Conservation (phyloP, 2,113 vertebrate species). For the Rhegmatorhina hoffmannsi region DNA sequence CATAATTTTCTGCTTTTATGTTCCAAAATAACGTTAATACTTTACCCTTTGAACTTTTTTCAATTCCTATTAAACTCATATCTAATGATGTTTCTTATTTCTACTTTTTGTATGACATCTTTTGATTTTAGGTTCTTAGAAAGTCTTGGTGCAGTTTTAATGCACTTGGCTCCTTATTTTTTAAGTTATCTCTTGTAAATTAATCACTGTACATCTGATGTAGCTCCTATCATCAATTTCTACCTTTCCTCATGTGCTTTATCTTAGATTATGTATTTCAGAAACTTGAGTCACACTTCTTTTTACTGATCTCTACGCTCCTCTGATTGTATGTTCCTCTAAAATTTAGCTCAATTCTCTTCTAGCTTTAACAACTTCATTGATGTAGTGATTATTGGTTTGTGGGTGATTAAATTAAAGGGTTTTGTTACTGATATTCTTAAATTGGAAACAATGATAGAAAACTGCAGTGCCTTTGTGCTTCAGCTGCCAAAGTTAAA, state of each 20-base stretch:
- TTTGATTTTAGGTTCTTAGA: neutral
- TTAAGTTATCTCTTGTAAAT: neutral
- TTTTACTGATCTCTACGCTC: neutral
- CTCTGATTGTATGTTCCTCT: neutral
- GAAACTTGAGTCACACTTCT: neutral
- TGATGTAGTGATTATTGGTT: slow-evolving; percentile 9
- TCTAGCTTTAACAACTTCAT: neutral
- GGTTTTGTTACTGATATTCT: slow-evolving; percentile 32
- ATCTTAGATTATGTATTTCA: neutral
- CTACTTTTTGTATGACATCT: neutral
- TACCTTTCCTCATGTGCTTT: neutral
- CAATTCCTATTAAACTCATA: neutral
- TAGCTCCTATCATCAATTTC: neutral
- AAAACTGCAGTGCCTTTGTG: slow-evolving; percentile 24
- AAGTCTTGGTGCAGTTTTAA: neutral
- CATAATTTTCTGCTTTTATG: neutral
- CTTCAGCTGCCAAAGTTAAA: neutral
- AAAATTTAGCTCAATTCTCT: neutral
- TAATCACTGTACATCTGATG: neutral
- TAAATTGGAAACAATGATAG: slow-evolving; percentile 45
- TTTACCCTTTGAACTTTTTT: neutral
- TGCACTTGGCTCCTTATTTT: neutral
- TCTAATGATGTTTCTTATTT: neutral
- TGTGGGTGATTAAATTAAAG: slow-evolving; percentile 41
- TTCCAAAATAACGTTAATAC: neutral